Evolutionary conservation across 2,888 invertebrate genomes (phyloP), one percentile per base, ranked within the genome.

Genomic region (Netelia inedita): DNA sequence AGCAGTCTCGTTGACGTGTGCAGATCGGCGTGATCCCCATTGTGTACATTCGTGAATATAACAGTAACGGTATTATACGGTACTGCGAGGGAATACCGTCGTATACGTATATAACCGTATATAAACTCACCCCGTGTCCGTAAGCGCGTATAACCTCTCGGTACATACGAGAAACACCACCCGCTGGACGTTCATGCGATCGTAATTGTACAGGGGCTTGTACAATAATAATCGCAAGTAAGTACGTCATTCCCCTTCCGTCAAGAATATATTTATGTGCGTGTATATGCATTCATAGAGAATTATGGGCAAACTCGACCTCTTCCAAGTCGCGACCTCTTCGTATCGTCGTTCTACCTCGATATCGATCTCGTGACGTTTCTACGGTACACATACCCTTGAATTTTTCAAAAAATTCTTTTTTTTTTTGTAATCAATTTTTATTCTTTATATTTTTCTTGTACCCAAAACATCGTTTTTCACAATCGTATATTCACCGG

Each of bases 1-100:
- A 57, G 65, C 28, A 66, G 66, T 73, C 73, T 66, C 79, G 72
- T 72, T 72, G 72, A 79, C 57, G 79, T 72, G 79, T 72, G 57
- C 57, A 55, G 41, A 73, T 66, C 66, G 46, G 46, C 73, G 57
- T 72, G 46, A 79, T 79, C 72, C 46, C 61, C 79, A 14, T 72
- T 72, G 55, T 79, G 23, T 79, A 73, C 66, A 14, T 19, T 65
- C n/a, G 65, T 19, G 65, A 79, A 79, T 73, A 57, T 57, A 73
- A 72, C 72, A 41, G 43, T 79, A 65, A 8, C 46, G n/a, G 41
- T 23, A 59, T 68, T 79, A 79, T 79, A 50, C 69, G 16, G 19
- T 50, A 46, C 41, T 69, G 10, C 19, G 61, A 35, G 69, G 50
- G 59, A 69, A 61, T 69, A 19, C 57, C 35, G n/a, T 28, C 23